Base-by-base conservation (phyloP, 2,888 invertebrate genomes). In the Epirrita christyi region DNA sequence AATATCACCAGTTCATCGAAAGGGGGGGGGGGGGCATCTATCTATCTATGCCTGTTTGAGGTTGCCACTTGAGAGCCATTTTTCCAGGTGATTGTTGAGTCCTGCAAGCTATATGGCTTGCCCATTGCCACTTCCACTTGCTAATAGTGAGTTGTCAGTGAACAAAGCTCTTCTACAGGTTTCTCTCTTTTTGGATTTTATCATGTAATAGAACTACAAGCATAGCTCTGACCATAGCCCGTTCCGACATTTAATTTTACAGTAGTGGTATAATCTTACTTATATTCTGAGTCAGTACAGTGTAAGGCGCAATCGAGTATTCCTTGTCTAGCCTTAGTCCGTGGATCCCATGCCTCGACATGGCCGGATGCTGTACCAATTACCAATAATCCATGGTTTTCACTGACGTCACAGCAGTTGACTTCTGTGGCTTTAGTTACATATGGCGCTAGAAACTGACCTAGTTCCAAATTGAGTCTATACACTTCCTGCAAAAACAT, bases 321-420 rank as follows among this genome's bases (percentile, higher is more conserved):
- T 6, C 96, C 97, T 66, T 96, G 97, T 78, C 95, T 93, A 29
- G 93, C 93, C 70, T 96, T 95, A 2, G 93, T 93, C 58, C 99
- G 93, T 8, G 98, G 98, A 90, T 99, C 99, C 98, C 98, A 99
- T 3, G 98, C 98, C 84, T 99, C 99, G 0, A 99, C 94, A 70
- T 95, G 95, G 0, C 99, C 99, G 80, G 98, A 97, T 71, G 95
- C 95, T 9, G 98, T 97, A 8, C 99, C 99, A 71, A 96, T 94
- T 48, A 96, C 89, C 14, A 99, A 87, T 47, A 99, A 92, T 68
- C 98, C 95, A 93, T 99, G 98, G 50, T 95, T 94, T 0, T 96
- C 95, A 92, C 98, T 99, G 9, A 99, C 94, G 65, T 94, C 94
- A 80, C 97, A 97, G 74, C 96, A 96, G 80, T 98, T 98, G 15